Evolutionary conservation across 2,888 invertebrate species (phyloP).

Genomic region (Hetaerina titia): DNA sequence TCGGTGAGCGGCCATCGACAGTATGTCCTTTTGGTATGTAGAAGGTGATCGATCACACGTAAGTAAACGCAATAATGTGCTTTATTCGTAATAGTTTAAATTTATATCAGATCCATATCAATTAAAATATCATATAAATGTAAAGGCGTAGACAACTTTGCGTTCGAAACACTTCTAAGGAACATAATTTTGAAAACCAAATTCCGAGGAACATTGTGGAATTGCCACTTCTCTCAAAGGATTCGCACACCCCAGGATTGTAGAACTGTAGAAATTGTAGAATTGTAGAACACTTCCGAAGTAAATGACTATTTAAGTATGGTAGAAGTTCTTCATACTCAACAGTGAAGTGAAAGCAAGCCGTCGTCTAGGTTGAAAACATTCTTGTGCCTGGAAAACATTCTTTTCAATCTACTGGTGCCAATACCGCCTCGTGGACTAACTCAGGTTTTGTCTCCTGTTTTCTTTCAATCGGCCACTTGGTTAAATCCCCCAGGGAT

Average conservation of each 20-base stretch:
- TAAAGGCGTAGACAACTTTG: too few species aligned
- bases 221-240: background rate
- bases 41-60: too few species aligned
- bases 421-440: background rate
- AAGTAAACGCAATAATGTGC: too few species aligned
- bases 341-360: background rate
- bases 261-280: too few species aligned
- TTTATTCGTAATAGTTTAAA: too few species aligned
- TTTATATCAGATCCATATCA: too few species aligned
- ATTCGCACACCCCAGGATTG: too few species aligned
- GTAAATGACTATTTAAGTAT: background rate
- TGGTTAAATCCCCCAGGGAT: background rate
- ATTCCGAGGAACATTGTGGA: background rate
- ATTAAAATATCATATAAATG: too few species aligned
- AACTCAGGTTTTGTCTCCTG: background rate
- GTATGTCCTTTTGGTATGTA: too few species aligned
- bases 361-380: background rate
- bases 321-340: background rate
- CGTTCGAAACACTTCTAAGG: too few species aligned
- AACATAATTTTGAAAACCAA: too few species aligned
- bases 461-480: background rate
- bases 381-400: background rate
- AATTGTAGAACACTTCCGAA: background rate
- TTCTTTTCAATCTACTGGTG: background rate
- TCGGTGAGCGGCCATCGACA: too few species aligned